Percentiles rank a stretch among this genome's conserved stretches.
phyloP scores from a whole-genome alignment of 2,888 invertebrate genomes.

The Yponomeuta sedellus region DNA sequence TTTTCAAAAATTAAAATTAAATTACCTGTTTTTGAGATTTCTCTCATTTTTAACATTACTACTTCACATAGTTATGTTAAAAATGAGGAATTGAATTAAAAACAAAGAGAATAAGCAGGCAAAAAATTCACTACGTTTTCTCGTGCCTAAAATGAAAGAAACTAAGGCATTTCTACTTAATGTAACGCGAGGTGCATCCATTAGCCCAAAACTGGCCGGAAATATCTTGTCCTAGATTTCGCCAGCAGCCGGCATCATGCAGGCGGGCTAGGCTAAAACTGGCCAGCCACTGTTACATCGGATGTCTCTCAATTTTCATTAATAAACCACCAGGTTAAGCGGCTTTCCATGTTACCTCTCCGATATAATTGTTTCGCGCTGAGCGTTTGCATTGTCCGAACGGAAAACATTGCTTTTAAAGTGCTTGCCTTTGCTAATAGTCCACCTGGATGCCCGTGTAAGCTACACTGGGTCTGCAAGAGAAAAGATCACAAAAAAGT shows the following conservation, averaged over 20 bases:
- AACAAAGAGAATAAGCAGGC: too few species aligned
- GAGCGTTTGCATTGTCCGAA: conserved; percentile 34
- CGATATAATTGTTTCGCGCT: conserved; percentile 42
- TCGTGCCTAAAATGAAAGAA: too few species aligned
- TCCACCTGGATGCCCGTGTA: too few species aligned
- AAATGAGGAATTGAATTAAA: too few species aligned
- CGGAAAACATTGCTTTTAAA: background rate
- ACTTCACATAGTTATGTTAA: too few species aligned
- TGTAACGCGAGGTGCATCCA: background rate
- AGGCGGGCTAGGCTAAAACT: conserved; percentile 55
- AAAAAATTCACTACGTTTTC: too few species aligned
- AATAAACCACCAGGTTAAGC: conserved; percentile 68
- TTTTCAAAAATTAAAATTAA: too few species aligned
- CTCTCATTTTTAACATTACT: too few species aligned
- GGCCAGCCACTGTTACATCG: conserved; percentile 44
- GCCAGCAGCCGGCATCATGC: conserved; percentile 21
- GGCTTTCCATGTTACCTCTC: conserved; percentile 65
- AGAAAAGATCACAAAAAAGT: background rate
- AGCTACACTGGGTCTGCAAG: too few species aligned
- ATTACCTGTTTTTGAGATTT: too few species aligned
- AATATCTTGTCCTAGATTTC: conserved; percentile 66
- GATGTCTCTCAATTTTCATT: conserved; percentile 74
- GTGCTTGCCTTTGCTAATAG: background rate
- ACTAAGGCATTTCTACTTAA: too few species aligned
- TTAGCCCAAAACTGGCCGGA: conserved; percentile 18